These are phyloP conservation scores for Ariolimax columbianus DNA, from an alignment of 2,888 invertebrate species.

Conservation along the genomic window DNA sequence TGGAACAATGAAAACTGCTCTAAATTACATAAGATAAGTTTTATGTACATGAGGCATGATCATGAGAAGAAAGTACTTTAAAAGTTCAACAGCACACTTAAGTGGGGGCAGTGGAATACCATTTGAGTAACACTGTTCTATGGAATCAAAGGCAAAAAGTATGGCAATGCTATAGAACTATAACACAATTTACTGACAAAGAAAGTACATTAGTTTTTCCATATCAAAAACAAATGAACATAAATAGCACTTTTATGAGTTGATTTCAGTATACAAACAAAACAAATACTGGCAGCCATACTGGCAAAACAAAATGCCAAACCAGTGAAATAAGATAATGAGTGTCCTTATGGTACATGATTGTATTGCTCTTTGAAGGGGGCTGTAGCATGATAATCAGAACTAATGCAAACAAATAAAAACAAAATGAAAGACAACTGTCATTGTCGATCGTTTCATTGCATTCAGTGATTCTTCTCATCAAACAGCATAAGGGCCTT, in stretches of 20 bases:
- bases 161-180: too few relatives aligned
- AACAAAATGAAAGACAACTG: constrained; percentile 22
- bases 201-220: neutral
- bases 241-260: neutral
- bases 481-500: constrained; percentile 55
- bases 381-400: neutral
- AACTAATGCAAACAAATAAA: neutral
- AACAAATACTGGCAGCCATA: neutral
- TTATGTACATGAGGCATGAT: too few relatives aligned
- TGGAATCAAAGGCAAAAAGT: too few relatives aligned
- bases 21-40: too few relatives aligned
- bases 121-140: too few relatives aligned
- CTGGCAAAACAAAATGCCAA: neutral
- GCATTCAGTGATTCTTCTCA: constrained; percentile 41
- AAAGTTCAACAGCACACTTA: too few relatives aligned
- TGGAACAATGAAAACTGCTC: too few relatives aligned
- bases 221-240: neutral
- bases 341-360: neutral
- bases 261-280: neutral
- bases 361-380: neutral
- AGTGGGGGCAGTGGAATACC: too few relatives aligned
- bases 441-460: neutral
- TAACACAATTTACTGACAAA: too few relatives aligned
- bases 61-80: too few relatives aligned
- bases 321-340: neutral